Evolutionary conservation across 1,140 invertebrate species (phyloP), one percentile per base, ranked within the genome.

Genomic region (Aphelenchoides avenae): DNA sequence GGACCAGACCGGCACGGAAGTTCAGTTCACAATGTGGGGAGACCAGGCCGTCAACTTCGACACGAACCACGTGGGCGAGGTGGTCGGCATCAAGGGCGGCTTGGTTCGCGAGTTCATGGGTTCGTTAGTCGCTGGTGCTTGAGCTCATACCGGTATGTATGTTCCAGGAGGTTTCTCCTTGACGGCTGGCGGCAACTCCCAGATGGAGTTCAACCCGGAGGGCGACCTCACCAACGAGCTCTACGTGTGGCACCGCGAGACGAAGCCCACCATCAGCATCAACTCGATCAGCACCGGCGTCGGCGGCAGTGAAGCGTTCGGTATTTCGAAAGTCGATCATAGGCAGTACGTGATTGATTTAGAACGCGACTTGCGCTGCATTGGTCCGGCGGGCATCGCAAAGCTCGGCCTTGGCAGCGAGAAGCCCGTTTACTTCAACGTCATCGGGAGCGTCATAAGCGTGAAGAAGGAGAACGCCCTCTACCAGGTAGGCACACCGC

Each of bases 1-100:
- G 0, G 95, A 99, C 79, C 83, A 86, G 61, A 86, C 87, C 34
- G 85, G 85, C 57, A 83, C 84, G 48, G 84, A 86, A 54, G 87
- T 96, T 71, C 83, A 67, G 13, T 39, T 83, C 1, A 84, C 82
- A 30, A 58, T 84, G 0, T 84, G 83, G 83, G 79, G 78, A 29
- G 78, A 78, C 26, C 76, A 81, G 49, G 80, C 79, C 54, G 63
- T 67, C 13, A 41, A 61, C 13, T 49, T 75, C 41, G 41, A 66
- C 9, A 22, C 40, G 4, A 34, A 34, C 4, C 36, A 51, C 24
- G 43, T 44, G 11, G 66, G 57, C 7, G 50, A 65, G 22, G 70
- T 77, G 15, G 53, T 75, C 26, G 66, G 52, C 7, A 56, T 75
- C 41, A 75, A 76, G 36, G 70, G 73, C 13, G 65, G 48, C 6